Evolutionary conservation across 2,797 vertebrate species (phyloP).

Genomic region (Rhadinocentrus ornatus): DNA sequence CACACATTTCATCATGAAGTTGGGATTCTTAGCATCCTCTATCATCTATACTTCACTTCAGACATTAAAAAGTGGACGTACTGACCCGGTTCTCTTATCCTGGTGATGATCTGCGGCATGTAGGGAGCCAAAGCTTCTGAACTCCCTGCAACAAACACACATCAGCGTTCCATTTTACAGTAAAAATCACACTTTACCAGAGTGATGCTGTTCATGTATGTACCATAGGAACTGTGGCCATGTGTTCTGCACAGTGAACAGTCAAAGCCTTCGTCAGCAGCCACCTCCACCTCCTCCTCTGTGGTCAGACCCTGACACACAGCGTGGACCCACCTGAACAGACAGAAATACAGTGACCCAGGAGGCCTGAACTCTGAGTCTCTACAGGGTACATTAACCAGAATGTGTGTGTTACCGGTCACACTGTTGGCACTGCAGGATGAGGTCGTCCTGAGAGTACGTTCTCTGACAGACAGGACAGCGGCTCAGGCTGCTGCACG

Average conservation of each 20-base stretch:
- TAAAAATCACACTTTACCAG: background rate
- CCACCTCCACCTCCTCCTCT: slow-evolving; percentile 91
- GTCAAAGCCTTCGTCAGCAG: slow-evolving; percentile 92
- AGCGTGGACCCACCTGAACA: slow-evolving; percentile 92
- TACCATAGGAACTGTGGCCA: slow-evolving; percentile 82
- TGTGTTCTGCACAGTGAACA: slow-evolving; percentile 91
- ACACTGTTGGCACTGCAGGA: slow-evolving; percentile 94
- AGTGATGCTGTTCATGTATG: background rate
- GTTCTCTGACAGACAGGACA: slow-evolving; percentile 88
- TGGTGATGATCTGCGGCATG: slow-evolving; percentile 78
- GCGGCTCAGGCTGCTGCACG: slow-evolving; percentile 88
- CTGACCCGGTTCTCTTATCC: slow-evolving; percentile 91
- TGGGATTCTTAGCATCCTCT: background rate
- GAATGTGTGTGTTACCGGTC: slow-evolving; percentile 84
- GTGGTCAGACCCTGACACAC: slow-evolving; percentile 90
- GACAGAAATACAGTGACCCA: background rate
- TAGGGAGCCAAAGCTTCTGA: slow-evolving; percentile 63
- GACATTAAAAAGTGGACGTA: background rate
- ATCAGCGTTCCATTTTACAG: background rate
- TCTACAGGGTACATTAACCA: too few species aligned
- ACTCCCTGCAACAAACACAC: slow-evolving; percentile 50
- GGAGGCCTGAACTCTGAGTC: too few species aligned
- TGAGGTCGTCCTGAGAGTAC: slow-evolving; percentile 91
- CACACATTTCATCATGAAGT: background rate
- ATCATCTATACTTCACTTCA: background rate